Evolutionary conservation across 1,140 invertebrate species (phyloP).

Genomic region (Drosophila santomea): DNA sequence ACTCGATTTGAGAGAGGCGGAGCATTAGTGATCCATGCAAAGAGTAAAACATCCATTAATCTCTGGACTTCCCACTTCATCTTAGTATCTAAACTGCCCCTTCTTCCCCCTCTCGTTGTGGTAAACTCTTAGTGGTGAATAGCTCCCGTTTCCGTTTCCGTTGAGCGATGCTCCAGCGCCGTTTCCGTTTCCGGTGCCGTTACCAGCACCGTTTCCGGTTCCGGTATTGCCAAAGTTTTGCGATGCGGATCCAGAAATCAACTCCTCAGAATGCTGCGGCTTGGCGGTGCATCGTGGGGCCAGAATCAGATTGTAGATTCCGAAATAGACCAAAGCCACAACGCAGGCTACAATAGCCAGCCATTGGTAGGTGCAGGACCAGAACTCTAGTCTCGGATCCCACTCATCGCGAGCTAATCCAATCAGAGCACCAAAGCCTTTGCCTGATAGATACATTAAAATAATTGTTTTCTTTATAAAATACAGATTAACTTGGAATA

Average conservation of each 20-base stretch:
- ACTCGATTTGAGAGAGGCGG: slow-evolving; percentile 27
- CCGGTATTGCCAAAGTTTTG: slow-evolving; percentile 83
- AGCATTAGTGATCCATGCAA: slow-evolving; percentile 21
- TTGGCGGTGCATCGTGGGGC: slow-evolving; percentile 89
- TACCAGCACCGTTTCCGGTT: slow-evolving; percentile 41
- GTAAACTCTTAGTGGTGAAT: slow-evolving; percentile 91
- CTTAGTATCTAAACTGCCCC: slow-evolving; percentile 91
- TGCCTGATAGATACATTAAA: slow-evolving; percentile 84
- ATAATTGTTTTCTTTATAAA: background rate
- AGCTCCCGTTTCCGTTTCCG: slow-evolving; percentile 86
- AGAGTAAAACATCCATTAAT: slow-evolving; percentile 2
- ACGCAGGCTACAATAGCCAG: slow-evolving; percentile 88
- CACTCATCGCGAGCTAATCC: slow-evolving; percentile 86
- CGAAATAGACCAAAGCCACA: slow-evolving; percentile 88
- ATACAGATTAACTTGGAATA: too few relatives aligned
- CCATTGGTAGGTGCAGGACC: slow-evolving; percentile 86
- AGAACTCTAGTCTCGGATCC: slow-evolving; percentile 52
- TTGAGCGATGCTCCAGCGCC: slow-evolving; percentile 54
- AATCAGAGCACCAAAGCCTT: slow-evolving; percentile 88
- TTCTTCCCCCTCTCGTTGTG: slow-evolving; percentile 91
- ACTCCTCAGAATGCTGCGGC: slow-evolving; percentile 86
- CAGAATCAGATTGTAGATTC: slow-evolving; percentile 89
- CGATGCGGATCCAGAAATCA: slow-evolving; percentile 84
- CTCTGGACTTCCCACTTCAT: slow-evolving; percentile 10
- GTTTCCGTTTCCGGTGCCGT: slow-evolving; percentile 56